Evolutionary conservation across 2,113 vertebrate genomes (phyloP).

Genomic region (Pterophyllum scalare): DNA sequence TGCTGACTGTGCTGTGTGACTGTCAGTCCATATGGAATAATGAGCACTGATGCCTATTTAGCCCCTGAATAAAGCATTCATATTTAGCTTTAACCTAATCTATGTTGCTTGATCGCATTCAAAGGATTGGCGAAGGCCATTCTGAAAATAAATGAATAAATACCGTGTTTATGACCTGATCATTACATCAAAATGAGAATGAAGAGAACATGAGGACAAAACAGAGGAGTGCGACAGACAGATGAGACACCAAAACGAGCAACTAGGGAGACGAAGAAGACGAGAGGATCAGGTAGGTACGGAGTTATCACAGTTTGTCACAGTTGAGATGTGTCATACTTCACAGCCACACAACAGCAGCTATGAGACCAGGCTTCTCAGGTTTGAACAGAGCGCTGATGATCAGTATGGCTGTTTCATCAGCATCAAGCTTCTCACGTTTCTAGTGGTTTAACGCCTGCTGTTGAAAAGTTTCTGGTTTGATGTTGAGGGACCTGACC

Average conservation of each 20-base stretch:
- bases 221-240: not conserved
- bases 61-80: not conserved
- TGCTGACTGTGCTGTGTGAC: not conserved
- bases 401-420: not conserved
- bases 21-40: not conserved
- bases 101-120: not conserved
- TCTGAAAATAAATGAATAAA: not conserved
- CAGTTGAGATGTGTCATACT: not conserved
- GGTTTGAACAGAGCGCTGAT: not conserved
- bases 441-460: not conserved
- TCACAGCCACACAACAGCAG: not conserved
- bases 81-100: not conserved
- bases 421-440: not conserved
- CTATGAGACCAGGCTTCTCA: not conserved
- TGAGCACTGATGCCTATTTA: not conserved
- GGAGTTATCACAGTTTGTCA: not conserved
- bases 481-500: rapidly evolving
- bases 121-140: too few relatives aligned
- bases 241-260: not conserved
- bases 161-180: not conserved
- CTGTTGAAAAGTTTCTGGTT: not conserved
- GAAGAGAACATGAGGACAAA: not conserved
- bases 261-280: not conserved
- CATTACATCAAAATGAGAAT: not conserved
- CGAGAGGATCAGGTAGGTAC: not conserved